Conservation (phyloP, 37 sponge, comb jelly and placozoan species). For the Oopsacas minuta region DNA sequence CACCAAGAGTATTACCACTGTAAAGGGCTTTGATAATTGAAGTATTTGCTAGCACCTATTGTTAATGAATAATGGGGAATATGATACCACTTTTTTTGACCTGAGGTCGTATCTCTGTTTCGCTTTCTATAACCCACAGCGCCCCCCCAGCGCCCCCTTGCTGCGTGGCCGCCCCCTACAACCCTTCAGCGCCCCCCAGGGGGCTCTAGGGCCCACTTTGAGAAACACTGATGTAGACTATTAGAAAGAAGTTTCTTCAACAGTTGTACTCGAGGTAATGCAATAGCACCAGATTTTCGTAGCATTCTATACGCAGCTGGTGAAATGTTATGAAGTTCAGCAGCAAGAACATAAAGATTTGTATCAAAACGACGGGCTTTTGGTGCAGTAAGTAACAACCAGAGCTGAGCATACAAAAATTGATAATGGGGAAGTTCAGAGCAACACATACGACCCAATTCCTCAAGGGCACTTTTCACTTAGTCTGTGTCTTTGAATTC, state of each 20-base stretch:
- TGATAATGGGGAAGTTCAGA: conserved; percentile 12
- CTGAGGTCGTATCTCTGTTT: no score
- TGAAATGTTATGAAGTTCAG: conserved; percentile 11
- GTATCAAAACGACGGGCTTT: background rate
- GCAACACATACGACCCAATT: conserved; percentile 4
- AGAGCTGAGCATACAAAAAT: background rate
- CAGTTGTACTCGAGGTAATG: conserved; percentile 17
- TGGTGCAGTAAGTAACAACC: conserved; percentile 16
- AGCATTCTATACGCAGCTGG: conserved; percentile 19
- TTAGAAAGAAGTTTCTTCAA: conserved; percentile 15
- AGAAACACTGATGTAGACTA: conserved; percentile 16
- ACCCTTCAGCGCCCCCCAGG: no score
- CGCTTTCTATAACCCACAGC: no score
- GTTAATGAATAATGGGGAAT: no score
- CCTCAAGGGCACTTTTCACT: conserved; percentile 18
- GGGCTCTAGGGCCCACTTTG: no score
- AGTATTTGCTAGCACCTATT: no score
- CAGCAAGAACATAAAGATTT: conserved; percentile 16
- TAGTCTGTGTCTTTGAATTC: conserved; percentile 16
- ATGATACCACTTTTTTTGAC: no score
- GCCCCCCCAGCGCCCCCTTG: no score
- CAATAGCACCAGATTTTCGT: conserved; percentile 19
- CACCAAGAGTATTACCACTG: no score
- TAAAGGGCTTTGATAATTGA: no score
- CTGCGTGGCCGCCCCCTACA: no score